phyloP scores from a whole-genome alignment of 2,888 invertebrate species.

The Nephrotoma flavescens region DNA sequence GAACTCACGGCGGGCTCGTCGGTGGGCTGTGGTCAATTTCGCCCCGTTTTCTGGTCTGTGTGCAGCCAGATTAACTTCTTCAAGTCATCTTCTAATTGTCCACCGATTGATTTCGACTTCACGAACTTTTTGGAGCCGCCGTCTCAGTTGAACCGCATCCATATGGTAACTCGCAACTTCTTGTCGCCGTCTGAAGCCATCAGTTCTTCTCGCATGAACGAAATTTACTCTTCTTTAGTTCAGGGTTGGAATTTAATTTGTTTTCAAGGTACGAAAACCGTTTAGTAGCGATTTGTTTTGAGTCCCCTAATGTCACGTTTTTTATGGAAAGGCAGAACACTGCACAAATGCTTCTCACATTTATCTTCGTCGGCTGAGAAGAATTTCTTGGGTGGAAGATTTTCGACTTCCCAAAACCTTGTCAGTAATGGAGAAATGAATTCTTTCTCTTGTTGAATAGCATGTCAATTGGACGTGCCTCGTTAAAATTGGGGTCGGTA shows the following conservation, averaged over 20 bases:
- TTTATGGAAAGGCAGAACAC: constrained; percentile 13
- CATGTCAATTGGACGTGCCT: background rate
- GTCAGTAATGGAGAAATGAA: background rate
- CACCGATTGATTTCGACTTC: no score
- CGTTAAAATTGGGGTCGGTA: no score
- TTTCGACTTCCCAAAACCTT: constrained; percentile 13
- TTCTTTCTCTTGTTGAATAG: background rate
- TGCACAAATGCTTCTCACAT: constrained; percentile 15
- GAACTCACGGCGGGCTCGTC: no score
- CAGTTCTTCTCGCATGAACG: constrained; percentile 16
- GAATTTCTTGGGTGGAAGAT: constrained; percentile 6
- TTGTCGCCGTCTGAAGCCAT: no score
- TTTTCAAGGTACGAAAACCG: constrained; percentile 14
- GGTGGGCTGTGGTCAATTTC: no score
- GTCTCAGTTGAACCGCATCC: no score
- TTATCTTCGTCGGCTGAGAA: constrained; percentile 9
- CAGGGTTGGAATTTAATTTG: constrained; percentile 10
- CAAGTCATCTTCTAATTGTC: no score
- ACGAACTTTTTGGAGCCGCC: no score
- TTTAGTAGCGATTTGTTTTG: constrained; percentile 7
- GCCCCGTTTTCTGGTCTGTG: no score
- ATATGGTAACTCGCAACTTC: no score
- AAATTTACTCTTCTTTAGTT: constrained; percentile 11
- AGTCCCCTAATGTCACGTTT: constrained; percentile 1
- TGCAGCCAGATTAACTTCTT: no score